phyloP scores from a whole-genome alignment of 2,113 vertebrate genomes.

The Hippolais icterina region DNA sequence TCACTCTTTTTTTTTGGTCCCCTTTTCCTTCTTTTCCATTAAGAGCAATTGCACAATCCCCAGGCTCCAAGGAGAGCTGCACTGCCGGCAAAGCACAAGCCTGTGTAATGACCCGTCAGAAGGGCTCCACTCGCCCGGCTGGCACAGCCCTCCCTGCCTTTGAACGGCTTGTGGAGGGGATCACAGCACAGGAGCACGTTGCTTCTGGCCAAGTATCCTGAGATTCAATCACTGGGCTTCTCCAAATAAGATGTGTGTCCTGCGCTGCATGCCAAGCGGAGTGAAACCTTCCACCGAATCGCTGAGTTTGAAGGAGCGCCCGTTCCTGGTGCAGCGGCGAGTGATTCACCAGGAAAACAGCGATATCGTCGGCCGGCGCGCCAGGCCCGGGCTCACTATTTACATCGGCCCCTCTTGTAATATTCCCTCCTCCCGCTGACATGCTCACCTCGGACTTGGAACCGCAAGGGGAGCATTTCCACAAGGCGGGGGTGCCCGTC shows the following conservation, averaged over 20 bases:
- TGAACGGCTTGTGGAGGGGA: fast-evolving
- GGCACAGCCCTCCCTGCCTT: neutral
- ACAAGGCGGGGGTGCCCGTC: neutral
- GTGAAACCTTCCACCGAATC: neutral
- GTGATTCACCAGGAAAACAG: neutral
- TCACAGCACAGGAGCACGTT: neutral
- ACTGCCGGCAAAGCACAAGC: neutral
- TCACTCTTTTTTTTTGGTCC: fast-evolving
- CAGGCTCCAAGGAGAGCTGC: neutral
- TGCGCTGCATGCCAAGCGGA: fast-evolving
- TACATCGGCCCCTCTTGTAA: neutral
- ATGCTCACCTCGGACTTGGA: neutral
- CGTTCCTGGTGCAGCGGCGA: fast-evolving
- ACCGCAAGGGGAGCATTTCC: neutral
- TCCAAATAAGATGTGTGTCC: fast-evolving
- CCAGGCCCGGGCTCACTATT: neutral
- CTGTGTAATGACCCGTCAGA: fast-evolving
- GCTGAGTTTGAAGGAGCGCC: neutral
- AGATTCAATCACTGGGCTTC: neutral
- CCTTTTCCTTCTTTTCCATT: neutral
- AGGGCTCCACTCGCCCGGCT: fast-evolving
- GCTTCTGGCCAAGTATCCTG: neutral
- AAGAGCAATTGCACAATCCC: neutral
- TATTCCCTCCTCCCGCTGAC: neutral
- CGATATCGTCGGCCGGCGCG: fast-evolving